Evolutionary conservation across 2,113 vertebrate species (phyloP).

Genomic region (Mus spicilegus): DNA sequence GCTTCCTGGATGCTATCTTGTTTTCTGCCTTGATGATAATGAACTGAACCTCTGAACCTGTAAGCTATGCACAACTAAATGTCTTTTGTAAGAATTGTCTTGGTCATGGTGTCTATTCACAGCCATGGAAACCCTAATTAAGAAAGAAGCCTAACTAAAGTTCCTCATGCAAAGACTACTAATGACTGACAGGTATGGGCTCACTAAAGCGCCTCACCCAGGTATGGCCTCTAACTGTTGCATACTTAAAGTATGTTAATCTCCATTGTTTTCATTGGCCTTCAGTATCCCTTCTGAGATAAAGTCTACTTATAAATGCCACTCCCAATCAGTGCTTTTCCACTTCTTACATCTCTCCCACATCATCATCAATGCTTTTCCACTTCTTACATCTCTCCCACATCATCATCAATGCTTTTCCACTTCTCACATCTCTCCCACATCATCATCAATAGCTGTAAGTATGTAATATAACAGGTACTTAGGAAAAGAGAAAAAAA

Average conservation of each 20-base stretch:
- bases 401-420: too few relatives aligned
- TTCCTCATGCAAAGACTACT: not conserved
- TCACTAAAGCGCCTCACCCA: not conserved
- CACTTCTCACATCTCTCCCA: rapidly evolving
- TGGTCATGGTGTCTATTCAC: too few relatives aligned
- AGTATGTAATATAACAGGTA: not conserved
- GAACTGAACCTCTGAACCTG: too few relatives aligned
- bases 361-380: too few relatives aligned
- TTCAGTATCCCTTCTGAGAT: not conserved
- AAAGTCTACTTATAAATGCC: not conserved
- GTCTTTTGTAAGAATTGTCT: too few relatives aligned
- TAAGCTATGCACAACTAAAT: too few relatives aligned
- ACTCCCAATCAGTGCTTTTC: not conserved
- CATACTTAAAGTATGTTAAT: not conserved
- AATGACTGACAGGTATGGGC: not conserved
- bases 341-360: too few relatives aligned
- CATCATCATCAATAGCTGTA: not conserved
- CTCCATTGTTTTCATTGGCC: not conserved
- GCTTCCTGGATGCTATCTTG: too few relatives aligned
- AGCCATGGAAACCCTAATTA: too few relatives aligned
- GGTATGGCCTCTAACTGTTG: not conserved
- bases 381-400: too few relatives aligned
- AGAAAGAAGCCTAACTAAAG: not conserved
- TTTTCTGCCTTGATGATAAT: too few relatives aligned
- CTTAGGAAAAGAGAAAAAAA: not conserved